A percentile compares a stretch with the other conserved stretches of the same genome.
phyloP scores from a whole-genome alignment of 2,113 vertebrate species.

The Notothenia coriiceps region DNA sequence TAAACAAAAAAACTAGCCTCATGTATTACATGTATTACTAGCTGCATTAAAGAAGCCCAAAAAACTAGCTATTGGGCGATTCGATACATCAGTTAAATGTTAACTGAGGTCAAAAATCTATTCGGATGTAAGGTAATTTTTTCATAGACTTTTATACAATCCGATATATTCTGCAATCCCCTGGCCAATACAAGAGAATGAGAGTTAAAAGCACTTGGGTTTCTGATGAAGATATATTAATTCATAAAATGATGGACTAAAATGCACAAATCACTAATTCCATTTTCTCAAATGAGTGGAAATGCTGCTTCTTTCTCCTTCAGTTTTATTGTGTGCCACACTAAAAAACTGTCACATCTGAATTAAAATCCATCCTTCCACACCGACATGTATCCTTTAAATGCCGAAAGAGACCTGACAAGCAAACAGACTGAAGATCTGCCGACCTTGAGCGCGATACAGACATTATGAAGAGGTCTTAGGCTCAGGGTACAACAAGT shows the following conservation, averaged over 20 bases:
- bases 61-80: too few species aligned
- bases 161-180: too few species aligned
- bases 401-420: conserved; percentile 24
- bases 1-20: too few species aligned
- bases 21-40: too few species aligned
- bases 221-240: too few species aligned
- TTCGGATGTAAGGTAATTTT: too few species aligned
- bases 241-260: neutral
- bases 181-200: too few species aligned
- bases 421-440: conserved; percentile 51
- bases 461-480: conserved; percentile 45
- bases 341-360: conserved; percentile 1
- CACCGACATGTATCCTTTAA: conserved; percentile 11
- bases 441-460: conserved; percentile 50
- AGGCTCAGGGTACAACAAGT: conserved; percentile 64
- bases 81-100: too few species aligned
- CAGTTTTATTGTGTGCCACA: neutral
- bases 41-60: too few species aligned
- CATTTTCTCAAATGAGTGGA: neutral
- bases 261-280: neutral
- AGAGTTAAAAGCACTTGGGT: too few species aligned
- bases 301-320: neutral
- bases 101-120: too few species aligned
- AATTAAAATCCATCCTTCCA: conserved; percentile 54
- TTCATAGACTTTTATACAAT: too few species aligned